A percentile compares a stretch with the other conserved stretches of the same genome.
phyloP scores from a whole-genome alignment of 2,888 invertebrate species.

The Drosophila histrio region DNA sequence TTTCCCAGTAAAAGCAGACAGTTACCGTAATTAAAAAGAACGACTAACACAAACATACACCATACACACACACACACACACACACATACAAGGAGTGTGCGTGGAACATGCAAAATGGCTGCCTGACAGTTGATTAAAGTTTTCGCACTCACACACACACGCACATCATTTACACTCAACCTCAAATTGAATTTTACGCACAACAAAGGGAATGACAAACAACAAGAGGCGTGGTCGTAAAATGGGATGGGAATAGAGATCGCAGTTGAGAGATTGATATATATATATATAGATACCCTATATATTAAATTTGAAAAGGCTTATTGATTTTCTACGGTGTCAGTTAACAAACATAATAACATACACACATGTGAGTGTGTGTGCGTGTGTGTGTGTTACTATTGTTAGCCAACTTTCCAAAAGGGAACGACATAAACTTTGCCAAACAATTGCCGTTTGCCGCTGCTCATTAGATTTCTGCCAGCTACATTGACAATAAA shows the following conservation, averaged over 20 bases:
- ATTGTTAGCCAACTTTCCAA: slow-evolving; percentile 35
- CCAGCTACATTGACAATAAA: slow-evolving; percentile 44
- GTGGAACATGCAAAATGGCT: slow-evolving; percentile 34
- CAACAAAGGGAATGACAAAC: slow-evolving; percentile 56
- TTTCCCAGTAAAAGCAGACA: slow-evolving; percentile 29
- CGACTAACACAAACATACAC: slow-evolving; percentile 6
- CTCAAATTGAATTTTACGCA: slow-evolving; percentile 69
- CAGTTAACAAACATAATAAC: slow-evolving; percentile 4
- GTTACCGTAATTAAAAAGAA: slow-evolving; percentile 53
- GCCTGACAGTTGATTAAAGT: slow-evolving; percentile 45
- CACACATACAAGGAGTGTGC: not conserved
- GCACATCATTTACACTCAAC: slow-evolving; percentile 35
- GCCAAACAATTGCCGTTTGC: slow-evolving; percentile 38
- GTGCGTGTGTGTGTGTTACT: not conserved
- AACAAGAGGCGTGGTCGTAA: not conserved
- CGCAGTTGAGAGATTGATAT: slow-evolving; percentile 30
- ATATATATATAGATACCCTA: slow-evolving; percentile 16
- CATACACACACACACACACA: not conserved
- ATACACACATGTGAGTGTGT: not conserved
- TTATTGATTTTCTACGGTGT: slow-evolving; percentile 62
- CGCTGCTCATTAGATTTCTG: slow-evolving; percentile 46
- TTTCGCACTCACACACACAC: slow-evolving; percentile 33
- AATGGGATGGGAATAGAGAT: slow-evolving; percentile 19
- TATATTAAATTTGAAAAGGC: slow-evolving; percentile 53
- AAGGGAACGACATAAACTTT: slow-evolving; percentile 25